A percentile compares a stretch with the other conserved stretches of the same genome.
phyloP scores from a whole-genome alignment of 2,888 invertebrate species.

The Torymus texanus region DNA sequence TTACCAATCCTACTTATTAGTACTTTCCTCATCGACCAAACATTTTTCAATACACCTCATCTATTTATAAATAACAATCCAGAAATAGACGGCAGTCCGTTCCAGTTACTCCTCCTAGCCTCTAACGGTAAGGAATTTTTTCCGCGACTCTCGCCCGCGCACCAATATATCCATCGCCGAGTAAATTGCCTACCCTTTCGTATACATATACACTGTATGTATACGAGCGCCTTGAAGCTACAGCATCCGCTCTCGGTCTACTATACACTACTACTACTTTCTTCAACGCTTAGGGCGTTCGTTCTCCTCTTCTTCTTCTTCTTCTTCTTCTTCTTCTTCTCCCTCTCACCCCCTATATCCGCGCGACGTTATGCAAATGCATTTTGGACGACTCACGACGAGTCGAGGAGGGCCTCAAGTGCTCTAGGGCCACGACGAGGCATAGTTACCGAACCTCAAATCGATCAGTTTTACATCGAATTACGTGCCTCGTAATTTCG shows the following conservation, averaged over 20 bases:
- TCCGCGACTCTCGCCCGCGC: too few relatives aligned
- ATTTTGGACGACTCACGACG: slow-evolving; percentile 53
- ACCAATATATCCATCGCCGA: too few relatives aligned
- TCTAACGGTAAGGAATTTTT: too few relatives aligned
- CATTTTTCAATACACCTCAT: too few relatives aligned
- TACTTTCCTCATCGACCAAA: too few relatives aligned
- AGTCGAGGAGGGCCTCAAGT: slow-evolving; percentile 25
- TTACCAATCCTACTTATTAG: too few relatives aligned
- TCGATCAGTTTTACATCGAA: slow-evolving; percentile 57
- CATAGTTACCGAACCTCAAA: slow-evolving; percentile 48
- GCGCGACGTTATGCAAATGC: slow-evolving; percentile 55
- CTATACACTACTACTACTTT: slow-evolving; percentile 29
- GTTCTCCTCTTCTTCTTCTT: slow-evolving; percentile 33
- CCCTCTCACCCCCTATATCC: background rate
- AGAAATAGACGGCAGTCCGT: too few relatives aligned
- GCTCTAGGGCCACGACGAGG: background rate
- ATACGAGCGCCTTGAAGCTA: slow-evolving; percentile 29
- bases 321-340: slow-evolving; percentile 34
- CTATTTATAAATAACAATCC: too few relatives aligned
- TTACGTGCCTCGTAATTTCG: slow-evolving; percentile 53
- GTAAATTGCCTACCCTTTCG: too few relatives aligned
- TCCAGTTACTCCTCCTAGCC: too few relatives aligned
- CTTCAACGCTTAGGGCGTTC: slow-evolving; percentile 26
- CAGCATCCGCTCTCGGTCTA: too few relatives aligned
- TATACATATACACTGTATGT: background rate